Conservation (phyloP, 2,797 vertebrate genomes). For the Carduelis carduelis region DNA sequence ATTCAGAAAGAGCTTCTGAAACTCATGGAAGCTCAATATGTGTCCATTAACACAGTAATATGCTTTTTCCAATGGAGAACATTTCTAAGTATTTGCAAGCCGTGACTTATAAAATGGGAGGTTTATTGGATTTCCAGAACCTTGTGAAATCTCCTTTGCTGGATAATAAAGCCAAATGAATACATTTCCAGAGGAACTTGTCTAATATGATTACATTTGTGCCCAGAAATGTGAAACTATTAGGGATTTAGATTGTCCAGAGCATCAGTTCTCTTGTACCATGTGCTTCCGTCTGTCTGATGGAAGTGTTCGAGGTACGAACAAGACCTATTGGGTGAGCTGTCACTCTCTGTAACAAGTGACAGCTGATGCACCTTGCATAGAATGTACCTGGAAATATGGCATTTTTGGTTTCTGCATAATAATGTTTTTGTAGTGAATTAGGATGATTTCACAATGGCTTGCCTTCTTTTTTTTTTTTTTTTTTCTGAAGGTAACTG, state of each 20-base stretch:
- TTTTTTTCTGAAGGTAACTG: neutral
- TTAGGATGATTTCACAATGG: neutral
- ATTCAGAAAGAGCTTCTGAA: neutral
- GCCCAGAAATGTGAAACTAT: neutral
- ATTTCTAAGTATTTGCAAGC: conserved; percentile 45
- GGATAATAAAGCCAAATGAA: conserved; percentile 50
- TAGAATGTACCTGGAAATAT: neutral
- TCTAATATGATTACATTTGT: conserved; percentile 36
- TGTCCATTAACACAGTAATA: conserved; percentile 56
- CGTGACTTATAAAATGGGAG: conserved; percentile 44
- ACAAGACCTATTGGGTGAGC: neutral
- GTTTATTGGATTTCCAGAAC: conserved; percentile 53
- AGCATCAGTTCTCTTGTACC: neutral
- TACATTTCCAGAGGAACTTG: conserved; percentile 45
- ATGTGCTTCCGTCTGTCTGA: neutral
- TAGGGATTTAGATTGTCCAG: neutral
- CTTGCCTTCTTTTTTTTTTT: neutral
- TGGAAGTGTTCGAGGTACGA: neutral
- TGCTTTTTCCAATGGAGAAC: conserved; percentile 17
- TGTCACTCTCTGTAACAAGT: neutral
- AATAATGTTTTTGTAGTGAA: neutral
- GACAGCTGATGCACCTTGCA: neutral
- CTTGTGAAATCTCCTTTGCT: conserved; percentile 43
- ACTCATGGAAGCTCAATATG: neutral
- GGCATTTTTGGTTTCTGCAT: neutral